Base-by-base conservation (phyloP, 2,113 vertebrate genomes). In the Centropristis striata region DNA sequence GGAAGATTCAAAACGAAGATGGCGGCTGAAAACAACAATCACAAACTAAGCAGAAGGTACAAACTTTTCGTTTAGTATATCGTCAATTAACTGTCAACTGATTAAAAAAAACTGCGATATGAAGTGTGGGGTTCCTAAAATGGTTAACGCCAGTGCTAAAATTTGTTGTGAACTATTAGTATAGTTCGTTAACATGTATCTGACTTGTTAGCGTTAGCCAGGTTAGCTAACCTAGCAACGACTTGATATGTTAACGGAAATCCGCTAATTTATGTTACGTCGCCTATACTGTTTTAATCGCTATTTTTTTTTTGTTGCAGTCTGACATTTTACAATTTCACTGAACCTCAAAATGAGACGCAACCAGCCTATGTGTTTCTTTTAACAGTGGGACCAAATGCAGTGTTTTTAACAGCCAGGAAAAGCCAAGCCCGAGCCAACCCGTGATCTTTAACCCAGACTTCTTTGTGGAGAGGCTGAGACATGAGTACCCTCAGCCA, bases 401-500 rank as follows among this genome's bases (percentile, higher is more conserved):
- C 93, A 97, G 71, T 74, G 95, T 98, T 78, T 95, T 98, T 63
- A 95, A 95, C 88, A 97, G 96, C 92, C 97, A 96, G 83, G 96
- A 97, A 49, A 95, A 95, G 78, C 92, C 95, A 70, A 88, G 95
- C 66, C 3, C 93, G 57, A 55, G 93, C 69, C 69, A 88, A 86
- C 95, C 98, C 0, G 94, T 99, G 81, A 98, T 99, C 87, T 99
- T 98, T 90, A 98, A 99, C 88, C 97, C 98, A 0, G 98, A 99
- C 88, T 99, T 99, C 92, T 99, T 98, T 76, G 98, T 99, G 90
- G 98, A 99, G 88, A 97, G 97, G 73, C 92, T 99, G 68, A 95
- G 96, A 59, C 96, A 99, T 78, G 98, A 99, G 86, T 96, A 95
- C 61, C 97, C 97, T 0, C 96, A 97, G 58, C 92, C 93, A 47